Percentiles rank a stretch among this genome's conserved stretches.
Conservation (phyloP, 2,888 invertebrate species). For the Nephrotoma flavescens region DNA sequence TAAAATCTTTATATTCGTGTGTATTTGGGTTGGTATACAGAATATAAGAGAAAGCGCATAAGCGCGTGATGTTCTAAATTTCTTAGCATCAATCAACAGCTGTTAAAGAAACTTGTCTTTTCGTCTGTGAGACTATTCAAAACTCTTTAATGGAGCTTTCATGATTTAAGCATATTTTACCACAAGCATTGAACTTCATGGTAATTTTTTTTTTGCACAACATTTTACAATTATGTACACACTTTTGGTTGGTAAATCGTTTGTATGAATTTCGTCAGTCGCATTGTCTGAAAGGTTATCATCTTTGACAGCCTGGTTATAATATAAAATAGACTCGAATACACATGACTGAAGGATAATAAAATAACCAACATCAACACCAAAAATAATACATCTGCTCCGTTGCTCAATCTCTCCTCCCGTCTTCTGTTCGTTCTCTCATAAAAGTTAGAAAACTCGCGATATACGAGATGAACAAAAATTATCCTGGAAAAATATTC, state of each 20-base stretch:
- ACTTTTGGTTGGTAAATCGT: not conserved
- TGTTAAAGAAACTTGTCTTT: too few species aligned
- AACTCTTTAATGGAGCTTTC: too few species aligned
- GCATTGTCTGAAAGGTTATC: not conserved
- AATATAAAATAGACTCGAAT: not conserved
- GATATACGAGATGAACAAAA: not conserved
- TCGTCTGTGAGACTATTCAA: fast-evolving
- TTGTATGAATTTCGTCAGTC: not conserved
- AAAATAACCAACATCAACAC: not conserved
- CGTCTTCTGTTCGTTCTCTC: not conserved
- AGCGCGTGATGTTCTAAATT: too few species aligned
- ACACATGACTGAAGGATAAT: not conserved
- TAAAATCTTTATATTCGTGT: too few species aligned
- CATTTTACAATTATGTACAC: too few species aligned
- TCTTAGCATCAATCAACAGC: too few species aligned
- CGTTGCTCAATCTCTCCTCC: not conserved
- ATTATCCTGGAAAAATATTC: not conserved
- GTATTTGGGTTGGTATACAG: too few species aligned
- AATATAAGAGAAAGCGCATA: too few species aligned
- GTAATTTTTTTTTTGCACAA: too few species aligned
- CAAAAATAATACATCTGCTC: not conserved
- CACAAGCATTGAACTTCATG: too few species aligned
- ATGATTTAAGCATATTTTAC: too few species aligned
- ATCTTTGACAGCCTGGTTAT: not conserved
- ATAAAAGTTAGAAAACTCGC: not conserved